These are phyloP conservation scores for Bombus breviceps DNA, from an alignment of 1,140 invertebrate genomes.

Conservation along the genomic window DNA sequence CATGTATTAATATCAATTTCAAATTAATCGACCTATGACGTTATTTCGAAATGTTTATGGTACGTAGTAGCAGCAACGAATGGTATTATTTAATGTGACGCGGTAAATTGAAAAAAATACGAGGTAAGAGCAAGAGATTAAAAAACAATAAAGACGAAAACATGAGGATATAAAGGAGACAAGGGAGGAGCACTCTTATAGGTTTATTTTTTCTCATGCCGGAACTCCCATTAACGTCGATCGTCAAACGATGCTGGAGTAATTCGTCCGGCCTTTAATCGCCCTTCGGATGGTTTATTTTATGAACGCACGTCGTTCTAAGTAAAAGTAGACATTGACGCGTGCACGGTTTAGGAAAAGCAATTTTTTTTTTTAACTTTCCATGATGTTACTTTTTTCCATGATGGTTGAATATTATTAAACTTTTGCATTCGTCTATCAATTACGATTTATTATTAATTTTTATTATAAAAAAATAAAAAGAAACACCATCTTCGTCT, in stretches of 20 bases:
- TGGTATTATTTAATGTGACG: neutral
- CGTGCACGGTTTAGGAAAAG: neutral
- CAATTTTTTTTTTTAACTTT: neutral
- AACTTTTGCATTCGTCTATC: too few species aligned
- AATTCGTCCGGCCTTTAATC: slow-evolving; percentile 28
- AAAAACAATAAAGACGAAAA: neutral
- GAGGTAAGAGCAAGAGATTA: neutral
- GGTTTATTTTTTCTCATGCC: slow-evolving; percentile 29
- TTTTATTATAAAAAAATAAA: too few species aligned
- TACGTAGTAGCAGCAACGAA: too few species aligned
- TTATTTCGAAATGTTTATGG: too few species aligned
- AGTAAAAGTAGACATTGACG: neutral
- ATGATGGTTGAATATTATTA: neutral
- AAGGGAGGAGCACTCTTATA: slow-evolving; percentile 5
- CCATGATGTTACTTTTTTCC: neutral
- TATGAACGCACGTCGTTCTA: slow-evolving; percentile 12
- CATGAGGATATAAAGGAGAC: neutral
- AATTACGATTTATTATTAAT: too few species aligned
- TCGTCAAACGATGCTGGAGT: slow-evolving; percentile 7
- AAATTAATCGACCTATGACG: too few species aligned
- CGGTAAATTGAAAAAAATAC: neutral
- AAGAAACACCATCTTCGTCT: too few species aligned
- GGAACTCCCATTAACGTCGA: slow-evolving; percentile 26
- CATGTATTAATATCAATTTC: too few species aligned
- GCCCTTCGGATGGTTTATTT: slow-evolving; percentile 30